Conservation (phyloP, 2,797 vertebrate genomes). For the Acanthurus tractus region DNA sequence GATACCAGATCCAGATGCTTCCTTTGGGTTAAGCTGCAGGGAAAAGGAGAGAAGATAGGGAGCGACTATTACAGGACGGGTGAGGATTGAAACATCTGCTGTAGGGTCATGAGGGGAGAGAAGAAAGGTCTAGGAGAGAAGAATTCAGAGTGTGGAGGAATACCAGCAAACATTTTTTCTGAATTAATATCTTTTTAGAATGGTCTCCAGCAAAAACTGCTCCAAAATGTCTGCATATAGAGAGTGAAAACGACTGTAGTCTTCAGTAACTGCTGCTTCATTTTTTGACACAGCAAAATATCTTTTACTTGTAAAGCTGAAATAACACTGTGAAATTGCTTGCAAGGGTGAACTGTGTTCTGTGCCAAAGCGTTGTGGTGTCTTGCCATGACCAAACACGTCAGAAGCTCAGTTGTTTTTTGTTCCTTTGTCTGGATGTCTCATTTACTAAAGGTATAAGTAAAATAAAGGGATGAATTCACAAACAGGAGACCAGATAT, state of each 20-base stretch:
- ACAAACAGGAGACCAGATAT: slow-evolving; percentile 29
- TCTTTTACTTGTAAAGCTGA: slow-evolving; percentile 10
- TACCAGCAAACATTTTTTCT: not conserved
- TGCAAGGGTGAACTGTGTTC: not conserved
- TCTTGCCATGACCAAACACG: not conserved
- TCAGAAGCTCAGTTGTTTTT: not conserved
- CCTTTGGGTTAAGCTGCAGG: slow-evolving; percentile 42
- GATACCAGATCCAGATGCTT: slow-evolving; percentile 73
- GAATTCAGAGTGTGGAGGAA: slow-evolving; percentile 8
- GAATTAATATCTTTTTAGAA: slow-evolving; percentile 13
- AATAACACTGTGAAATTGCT: not conserved
- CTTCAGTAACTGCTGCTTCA: not conserved
- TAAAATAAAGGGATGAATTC: not conserved
- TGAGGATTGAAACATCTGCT: slow-evolving; percentile 41
- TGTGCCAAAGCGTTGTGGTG: not conserved
- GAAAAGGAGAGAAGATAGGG: slow-evolving; percentile 21
- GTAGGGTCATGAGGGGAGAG: not conserved
- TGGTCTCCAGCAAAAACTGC: too few relatives aligned
- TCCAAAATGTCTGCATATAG: not conserved
- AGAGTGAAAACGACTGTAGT: slow-evolving; percentile 5
- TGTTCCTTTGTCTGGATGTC: not conserved
- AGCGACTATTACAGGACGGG: slow-evolving; percentile 14
- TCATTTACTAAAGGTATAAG: not conserved
- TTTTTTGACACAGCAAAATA: not conserved
- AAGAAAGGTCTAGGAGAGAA: slow-evolving; percentile 12